Conservation (phyloP, 2,113 vertebrate species). For the Columba livia region DNA sequence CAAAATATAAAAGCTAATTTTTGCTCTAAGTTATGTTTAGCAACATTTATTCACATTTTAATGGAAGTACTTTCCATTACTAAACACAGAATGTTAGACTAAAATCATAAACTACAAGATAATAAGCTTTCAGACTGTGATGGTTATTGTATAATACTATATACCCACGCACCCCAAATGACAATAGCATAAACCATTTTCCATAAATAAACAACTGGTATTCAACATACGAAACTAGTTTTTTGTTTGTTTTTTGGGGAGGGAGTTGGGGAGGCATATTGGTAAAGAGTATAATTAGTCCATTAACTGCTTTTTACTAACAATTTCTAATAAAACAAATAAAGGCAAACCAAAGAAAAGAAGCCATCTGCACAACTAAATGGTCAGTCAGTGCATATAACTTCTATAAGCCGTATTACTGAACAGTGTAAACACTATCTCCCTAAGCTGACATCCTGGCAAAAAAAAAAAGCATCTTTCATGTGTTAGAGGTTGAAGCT, state of each 20-base stretch:
- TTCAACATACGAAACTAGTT: not conserved
- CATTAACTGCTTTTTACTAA: conserved; percentile 24
- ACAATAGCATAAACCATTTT: not conserved
- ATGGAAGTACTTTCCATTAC: not conserved
- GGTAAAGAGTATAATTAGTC: not conserved
- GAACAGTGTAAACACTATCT: conserved; percentile 14
- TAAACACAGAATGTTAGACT: not conserved
- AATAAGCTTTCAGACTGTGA: not conserved
- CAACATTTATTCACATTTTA: not conserved
- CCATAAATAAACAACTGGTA: not conserved
- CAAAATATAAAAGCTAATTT: not conserved
- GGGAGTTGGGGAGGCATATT: not conserved
- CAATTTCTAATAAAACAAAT: conserved; percentile 21
- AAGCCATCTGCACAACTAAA: conserved; percentile 11
- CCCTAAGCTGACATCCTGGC: not conserved
- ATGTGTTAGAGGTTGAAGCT: not conserved
- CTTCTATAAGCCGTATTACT: not conserved
- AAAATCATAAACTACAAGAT: not conserved
- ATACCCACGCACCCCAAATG: not conserved
- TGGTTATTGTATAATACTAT: not conserved
- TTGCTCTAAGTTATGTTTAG: not conserved
- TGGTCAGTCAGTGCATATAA: conserved; percentile 1
- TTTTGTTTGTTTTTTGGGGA: not conserved
- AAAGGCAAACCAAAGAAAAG: not conserved
- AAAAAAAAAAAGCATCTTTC: not conserved